Conservation (phyloP, 2,113 vertebrate genomes). For the Notiomystis cincta region DNA sequence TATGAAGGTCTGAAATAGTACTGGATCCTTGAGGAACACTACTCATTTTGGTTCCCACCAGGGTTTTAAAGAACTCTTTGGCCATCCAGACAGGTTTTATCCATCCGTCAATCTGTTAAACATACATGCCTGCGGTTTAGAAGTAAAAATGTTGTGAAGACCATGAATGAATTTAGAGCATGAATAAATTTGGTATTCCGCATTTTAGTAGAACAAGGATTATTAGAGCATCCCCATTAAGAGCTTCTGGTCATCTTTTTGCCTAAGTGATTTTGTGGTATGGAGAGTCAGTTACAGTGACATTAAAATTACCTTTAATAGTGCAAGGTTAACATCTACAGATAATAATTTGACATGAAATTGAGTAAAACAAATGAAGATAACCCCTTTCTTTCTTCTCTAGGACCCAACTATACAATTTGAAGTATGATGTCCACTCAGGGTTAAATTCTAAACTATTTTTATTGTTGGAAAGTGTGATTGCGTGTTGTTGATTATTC, state of each 20-base stretch:
- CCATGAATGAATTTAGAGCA: accelerated
- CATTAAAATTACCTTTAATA: neutral
- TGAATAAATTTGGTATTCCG: neutral
- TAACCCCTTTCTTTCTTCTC: neutral
- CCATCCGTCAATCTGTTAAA: neutral
- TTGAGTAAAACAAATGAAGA: neutral
- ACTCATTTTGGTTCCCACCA: neutral
- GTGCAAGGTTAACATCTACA: neutral
- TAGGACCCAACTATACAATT: neutral
- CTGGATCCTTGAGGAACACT: neutral
- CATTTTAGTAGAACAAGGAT: neutral
- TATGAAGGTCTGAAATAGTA: neutral
- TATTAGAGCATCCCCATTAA: neutral
- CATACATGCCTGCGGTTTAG: neutral
- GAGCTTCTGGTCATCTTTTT: conserved; percentile 9
- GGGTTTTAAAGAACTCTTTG: neutral
- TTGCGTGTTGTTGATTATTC: neutral
- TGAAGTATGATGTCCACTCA: neutral
- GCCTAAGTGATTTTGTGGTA: conserved; percentile 50
- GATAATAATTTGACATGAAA: neutral
- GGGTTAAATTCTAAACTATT: neutral
- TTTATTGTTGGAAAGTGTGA: neutral
- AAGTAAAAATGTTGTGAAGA: neutral
- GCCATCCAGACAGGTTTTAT: neutral
- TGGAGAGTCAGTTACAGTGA: conserved; percentile 23